Conservation (phyloP, 2,113 vertebrate species). For the Abramis brama region DNA sequence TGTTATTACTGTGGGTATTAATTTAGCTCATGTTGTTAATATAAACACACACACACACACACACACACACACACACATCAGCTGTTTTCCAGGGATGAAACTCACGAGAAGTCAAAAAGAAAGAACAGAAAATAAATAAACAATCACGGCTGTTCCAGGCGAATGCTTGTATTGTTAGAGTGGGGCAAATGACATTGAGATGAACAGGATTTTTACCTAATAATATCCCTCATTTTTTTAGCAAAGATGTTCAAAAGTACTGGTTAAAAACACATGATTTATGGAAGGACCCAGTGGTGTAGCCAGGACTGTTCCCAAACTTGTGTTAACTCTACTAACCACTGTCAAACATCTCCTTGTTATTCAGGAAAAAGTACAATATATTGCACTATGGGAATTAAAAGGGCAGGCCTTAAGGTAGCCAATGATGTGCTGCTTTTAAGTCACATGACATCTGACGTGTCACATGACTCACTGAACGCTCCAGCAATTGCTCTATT, state of each 20-base stretch:
- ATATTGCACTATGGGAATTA: too few species aligned
- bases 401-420: too few species aligned
- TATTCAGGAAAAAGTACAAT: too few species aligned
- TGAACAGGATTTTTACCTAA: neutral
- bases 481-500: too few species aligned
- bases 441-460: too few species aligned
- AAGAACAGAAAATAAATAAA: neutral
- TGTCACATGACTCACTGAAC: too few species aligned
- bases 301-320: neutral
- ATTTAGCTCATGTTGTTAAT: slow-evolving; percentile 11
- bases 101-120: neutral
- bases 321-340: neutral
- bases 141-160: neutral
- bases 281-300: neutral
- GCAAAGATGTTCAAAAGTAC: neutral
- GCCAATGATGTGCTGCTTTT: too few species aligned
- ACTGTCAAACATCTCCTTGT: too few species aligned
- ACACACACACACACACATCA: slow-evolving; percentile 4
- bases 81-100: slow-evolving; percentile 10
- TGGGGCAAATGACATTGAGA: neutral
- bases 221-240: neutral
- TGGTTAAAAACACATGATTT: neutral
- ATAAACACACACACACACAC: slow-evolving; percentile 12
- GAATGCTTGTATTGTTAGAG: neutral
- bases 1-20: neutral